Conservation (phyloP, 1,140 invertebrate genomes). For the Sinonovacula constricta region DNA sequence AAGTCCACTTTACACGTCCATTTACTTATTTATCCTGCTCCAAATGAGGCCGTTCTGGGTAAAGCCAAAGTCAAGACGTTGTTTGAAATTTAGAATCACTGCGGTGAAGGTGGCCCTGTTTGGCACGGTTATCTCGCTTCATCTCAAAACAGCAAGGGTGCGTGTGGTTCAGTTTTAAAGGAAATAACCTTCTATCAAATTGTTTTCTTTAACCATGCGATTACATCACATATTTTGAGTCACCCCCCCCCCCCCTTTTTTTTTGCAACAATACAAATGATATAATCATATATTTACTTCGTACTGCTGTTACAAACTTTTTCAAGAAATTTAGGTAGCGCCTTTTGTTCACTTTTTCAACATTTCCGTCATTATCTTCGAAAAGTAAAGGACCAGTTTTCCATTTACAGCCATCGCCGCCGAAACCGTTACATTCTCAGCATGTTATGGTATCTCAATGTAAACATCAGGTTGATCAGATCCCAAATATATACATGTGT, state of each 20-base stretch:
- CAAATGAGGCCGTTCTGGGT: too few relatives aligned
- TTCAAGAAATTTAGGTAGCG: not conserved
- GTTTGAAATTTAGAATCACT: too few relatives aligned
- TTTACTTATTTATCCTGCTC: too few relatives aligned
- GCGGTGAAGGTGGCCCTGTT: too few relatives aligned
- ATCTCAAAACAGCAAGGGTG: too few relatives aligned
- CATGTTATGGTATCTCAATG: not conserved
- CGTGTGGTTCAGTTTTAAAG: too few relatives aligned
- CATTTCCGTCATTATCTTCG: not conserved
- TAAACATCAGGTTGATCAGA: not conserved
- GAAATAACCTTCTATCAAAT: too few relatives aligned
- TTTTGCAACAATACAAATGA: not conserved
- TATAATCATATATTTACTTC: not conserved
- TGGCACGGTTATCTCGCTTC: too few relatives aligned
- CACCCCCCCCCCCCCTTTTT: not conserved
- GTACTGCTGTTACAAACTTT: not conserved
- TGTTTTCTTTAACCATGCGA: not conserved
- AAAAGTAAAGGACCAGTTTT: not conserved
- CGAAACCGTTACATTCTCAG: not conserved
- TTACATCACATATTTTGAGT: not conserved
- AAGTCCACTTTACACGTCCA: too few relatives aligned
- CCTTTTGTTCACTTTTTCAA: not conserved
- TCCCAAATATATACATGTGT: not conserved
- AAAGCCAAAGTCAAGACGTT: too few relatives aligned
- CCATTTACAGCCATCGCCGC: too few relatives aligned